These are phyloP conservation scores for Calidris pygmaea DNA, from an alignment of 2,113 vertebrate species.

Conservation along the genomic window DNA sequence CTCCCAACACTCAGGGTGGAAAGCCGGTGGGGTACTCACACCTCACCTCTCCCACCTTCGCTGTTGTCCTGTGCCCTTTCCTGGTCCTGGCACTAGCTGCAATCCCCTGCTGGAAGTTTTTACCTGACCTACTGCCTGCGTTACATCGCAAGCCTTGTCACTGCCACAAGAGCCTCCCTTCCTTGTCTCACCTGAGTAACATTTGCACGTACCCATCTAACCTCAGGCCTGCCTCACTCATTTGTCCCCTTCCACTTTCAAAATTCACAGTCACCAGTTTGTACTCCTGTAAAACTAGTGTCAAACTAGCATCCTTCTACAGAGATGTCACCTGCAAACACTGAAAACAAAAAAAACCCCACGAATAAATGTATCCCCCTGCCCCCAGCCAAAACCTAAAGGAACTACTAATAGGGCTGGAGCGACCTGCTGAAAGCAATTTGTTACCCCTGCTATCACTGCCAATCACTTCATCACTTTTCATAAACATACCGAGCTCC, in stretches of 20 bases:
- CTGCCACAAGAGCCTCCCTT: background rate
- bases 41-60: background rate
- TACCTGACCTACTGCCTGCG: background rate
- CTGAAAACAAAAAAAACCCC: background rate
- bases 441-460: background rate
- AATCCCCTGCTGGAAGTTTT: background rate
- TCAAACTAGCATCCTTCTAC: background rate
- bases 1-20: background rate
- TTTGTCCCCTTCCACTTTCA: background rate
- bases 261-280: background rate
- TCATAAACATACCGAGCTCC: background rate
- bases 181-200: background rate
- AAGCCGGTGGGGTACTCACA: no score
- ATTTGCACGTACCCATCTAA: background rate
- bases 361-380: rapidly evolving
- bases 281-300: background rate
- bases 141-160: background rate
- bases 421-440: background rate
- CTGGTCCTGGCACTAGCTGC: background rate
- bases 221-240: background rate
- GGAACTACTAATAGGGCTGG: background rate
- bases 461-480: background rate
- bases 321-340: background rate
- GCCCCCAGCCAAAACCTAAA: background rate
- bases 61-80: background rate